phyloP scores from a whole-genome alignment of 2,797 vertebrate species.

The Caiman crocodilus region DNA sequence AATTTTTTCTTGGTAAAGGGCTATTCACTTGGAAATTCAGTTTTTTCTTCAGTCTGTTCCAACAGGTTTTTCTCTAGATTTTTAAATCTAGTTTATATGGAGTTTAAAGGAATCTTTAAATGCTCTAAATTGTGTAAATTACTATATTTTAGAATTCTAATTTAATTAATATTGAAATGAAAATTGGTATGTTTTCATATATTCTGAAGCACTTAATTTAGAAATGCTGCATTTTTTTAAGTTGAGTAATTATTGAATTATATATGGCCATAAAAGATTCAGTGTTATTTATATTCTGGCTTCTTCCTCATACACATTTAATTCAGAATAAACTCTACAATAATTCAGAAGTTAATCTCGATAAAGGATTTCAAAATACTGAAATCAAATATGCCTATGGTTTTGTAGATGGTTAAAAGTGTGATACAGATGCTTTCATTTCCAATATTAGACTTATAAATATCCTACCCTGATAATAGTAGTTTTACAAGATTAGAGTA shows the following conservation, averaged over 20 bases:
- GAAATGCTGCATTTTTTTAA: not conserved
- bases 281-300: not conserved
- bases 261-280: not conserved
- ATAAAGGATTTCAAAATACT: not conserved
- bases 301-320: not conserved
- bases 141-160: not conserved
- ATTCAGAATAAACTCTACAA: not conserved
- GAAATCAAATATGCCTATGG: not conserved
- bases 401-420: not conserved
- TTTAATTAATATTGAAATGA: not conserved
- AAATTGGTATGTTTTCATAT: not conserved
- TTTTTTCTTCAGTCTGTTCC: not conserved
- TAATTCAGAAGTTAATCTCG: not conserved
- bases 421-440: not conserved
- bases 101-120: not conserved
- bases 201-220: not conserved
- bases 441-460: not conserved
- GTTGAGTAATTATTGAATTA: not conserved
- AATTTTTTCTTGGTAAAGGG: not conserved
- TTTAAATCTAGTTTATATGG: not conserved
- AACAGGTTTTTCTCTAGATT: not conserved
- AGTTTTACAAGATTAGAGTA: not conserved
- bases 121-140: too few relatives aligned
- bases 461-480: not conserved
- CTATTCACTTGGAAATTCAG: not conserved